Evolutionary conservation across 2,888 invertebrate species (phyloP).

Genomic region (Colletes collaris): DNA sequence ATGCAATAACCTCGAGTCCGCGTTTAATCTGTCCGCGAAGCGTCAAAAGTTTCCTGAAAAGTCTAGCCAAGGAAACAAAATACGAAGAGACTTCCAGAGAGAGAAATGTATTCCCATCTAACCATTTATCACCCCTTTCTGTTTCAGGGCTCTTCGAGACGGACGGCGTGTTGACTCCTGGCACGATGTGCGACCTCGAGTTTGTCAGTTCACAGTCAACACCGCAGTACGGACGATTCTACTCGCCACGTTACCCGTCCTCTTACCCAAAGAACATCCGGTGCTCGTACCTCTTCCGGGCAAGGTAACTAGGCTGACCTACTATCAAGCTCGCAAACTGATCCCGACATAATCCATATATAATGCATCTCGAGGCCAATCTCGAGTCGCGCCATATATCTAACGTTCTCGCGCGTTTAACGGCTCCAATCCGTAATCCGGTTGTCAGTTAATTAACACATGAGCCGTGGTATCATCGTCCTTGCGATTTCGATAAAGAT

Average conservation of each 20-base stretch:
- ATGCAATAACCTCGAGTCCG: too few species aligned
- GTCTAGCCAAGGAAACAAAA: neutral
- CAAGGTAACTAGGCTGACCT: conserved; percentile 86
- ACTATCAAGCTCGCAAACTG: conserved; percentile 52
- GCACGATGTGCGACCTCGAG: conserved; percentile 93
- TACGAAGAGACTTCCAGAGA: neutral
- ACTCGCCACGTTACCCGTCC: conserved; percentile 97
- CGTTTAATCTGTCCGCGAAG: conserved; percentile 2
- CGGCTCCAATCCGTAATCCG: conserved; percentile 51
- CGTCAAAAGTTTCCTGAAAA: conserved; percentile 5
- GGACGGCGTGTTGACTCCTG: conserved; percentile 90
- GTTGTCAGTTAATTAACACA: conserved; percentile 59
- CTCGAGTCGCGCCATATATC: conserved; percentile 50
- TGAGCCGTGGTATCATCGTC: conserved; percentile 24
- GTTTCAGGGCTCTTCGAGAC: conserved; percentile 91
- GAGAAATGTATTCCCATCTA: conserved; percentile 2
- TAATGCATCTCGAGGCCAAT: conserved; percentile 64
- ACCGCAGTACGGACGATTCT: conserved; percentile 90
- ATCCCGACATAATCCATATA: conserved; percentile 64
- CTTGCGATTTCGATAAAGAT: neutral
- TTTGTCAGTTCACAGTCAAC: conserved; percentile 90
- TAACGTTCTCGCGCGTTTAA: conserved; percentile 50
- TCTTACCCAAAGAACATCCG: conserved; percentile 96
- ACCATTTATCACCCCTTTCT: conserved; percentile 57
- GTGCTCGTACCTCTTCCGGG: conserved; percentile 95